phyloP scores from a whole-genome alignment of 2,113 vertebrate species.

The Brachypodius melanocephalos region DNA sequence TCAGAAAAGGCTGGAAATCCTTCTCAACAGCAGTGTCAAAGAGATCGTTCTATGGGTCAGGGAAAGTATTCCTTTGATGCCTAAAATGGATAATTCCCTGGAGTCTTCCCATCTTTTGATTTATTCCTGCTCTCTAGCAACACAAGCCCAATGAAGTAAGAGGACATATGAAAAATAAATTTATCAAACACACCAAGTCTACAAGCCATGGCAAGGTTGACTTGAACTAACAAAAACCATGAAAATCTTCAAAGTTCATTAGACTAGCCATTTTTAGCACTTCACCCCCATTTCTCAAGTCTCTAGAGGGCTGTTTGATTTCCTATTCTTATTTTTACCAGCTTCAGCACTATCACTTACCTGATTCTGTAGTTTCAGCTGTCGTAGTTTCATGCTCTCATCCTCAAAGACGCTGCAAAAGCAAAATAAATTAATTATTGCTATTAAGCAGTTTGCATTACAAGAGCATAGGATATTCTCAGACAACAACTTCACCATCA shows the following conservation, averaged over 20 bases:
- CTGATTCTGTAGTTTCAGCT: conserved; percentile 93
- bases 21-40: neutral
- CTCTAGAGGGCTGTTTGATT: neutral
- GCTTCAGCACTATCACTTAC: conserved; percentile 61
- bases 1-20: neutral
- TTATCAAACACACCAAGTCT: neutral
- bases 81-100: neutral
- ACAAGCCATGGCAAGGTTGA: neutral
- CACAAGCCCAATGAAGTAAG: neutral
- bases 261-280: neutral
- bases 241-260: neutral
- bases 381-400: conserved; percentile 83
- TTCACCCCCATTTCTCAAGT: neutral
- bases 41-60: rapidly evolving
- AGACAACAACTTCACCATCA: neutral
- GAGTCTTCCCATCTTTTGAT: neutral
- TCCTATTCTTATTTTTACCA: neutral
- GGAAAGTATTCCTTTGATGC: neutral
- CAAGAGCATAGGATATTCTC: neutral
- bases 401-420: conserved; percentile 82
- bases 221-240: neutral
- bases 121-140: neutral
- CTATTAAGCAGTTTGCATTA: neutral
- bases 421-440: neutral
- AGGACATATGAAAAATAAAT: neutral